These are phyloP conservation scores for Taxidea taxus DNA, from an alignment of 2,113 vertebrate species.

Conservation along the genomic window DNA sequence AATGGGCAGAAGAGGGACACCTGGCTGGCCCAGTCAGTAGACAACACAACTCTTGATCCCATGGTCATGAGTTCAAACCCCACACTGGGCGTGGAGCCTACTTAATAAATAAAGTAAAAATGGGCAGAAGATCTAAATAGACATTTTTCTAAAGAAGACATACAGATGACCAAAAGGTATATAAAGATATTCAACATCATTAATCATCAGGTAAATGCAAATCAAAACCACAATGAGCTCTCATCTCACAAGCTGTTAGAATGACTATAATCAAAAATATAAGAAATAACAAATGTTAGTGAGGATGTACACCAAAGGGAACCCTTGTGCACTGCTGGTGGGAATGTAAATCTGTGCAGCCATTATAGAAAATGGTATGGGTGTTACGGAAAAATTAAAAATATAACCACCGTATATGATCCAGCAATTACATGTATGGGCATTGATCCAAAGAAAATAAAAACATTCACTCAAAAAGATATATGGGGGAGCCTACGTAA, in stretches of 20 bases:
- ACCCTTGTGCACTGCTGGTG: neutral
- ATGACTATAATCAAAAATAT: neutral
- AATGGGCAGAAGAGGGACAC: neutral
- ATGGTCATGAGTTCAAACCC: neutral
- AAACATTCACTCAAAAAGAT: neutral
- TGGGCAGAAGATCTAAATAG: neutral
- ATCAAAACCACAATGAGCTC: neutral
- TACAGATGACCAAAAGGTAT: neutral
- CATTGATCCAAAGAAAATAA: neutral
- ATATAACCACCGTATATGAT: neutral
- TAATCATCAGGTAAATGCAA: neutral
- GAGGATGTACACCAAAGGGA: neutral
- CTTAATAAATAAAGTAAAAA: neutral
- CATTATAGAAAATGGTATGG: neutral
- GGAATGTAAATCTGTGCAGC: neutral
- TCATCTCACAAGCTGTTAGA: neutral
- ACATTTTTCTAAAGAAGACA: neutral
- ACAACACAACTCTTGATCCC: neutral
- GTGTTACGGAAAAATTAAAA: neutral
- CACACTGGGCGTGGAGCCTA: neutral
- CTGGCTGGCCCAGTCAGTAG: neutral
- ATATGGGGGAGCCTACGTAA: neutral
- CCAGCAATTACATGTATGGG: neutral
- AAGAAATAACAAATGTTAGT: neutral
- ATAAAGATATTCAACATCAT: neutral